These are phyloP conservation scores for Sarcophaga caerulescens DNA, from an alignment of 2,888 invertebrate species.

Conservation along the genomic window DNA sequence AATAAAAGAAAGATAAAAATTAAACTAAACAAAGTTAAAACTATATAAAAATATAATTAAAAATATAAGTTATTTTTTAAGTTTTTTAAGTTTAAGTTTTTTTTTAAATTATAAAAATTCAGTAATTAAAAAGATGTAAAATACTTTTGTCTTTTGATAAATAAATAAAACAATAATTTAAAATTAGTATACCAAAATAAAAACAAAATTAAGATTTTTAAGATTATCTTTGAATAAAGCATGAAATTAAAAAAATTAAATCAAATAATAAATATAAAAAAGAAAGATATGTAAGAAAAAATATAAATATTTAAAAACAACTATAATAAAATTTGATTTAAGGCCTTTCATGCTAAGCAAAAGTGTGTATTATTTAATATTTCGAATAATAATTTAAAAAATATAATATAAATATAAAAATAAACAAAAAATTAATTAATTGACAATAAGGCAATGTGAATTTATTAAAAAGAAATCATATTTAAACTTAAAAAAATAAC, in stretches of 20 bases:
- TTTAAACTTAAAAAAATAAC: background rate
- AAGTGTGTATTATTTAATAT: too few relatives aligned
- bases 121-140: background rate
- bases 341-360: background rate
- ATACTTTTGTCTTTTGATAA: background rate
- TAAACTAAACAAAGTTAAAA: too few relatives aligned
- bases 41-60: too few relatives aligned
- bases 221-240: background rate
- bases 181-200: background rate
- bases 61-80: too few relatives aligned
- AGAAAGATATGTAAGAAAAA: too few relatives aligned
- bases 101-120: too few relatives aligned
- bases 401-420: background rate
- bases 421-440: background rate
- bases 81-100: too few relatives aligned
- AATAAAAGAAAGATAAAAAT: too few relatives aligned
- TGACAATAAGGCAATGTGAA: too few relatives aligned
- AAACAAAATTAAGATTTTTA: background rate
- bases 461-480: background rate
- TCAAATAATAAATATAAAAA: background rate
- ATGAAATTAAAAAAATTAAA: background rate
- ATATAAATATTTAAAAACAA: background rate
- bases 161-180: background rate
- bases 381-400: background rate
- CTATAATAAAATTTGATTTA: background rate